Evolutionary conservation across 2,888 invertebrate species (phyloP).

Genomic region (Melinopterus prodromus): DNA sequence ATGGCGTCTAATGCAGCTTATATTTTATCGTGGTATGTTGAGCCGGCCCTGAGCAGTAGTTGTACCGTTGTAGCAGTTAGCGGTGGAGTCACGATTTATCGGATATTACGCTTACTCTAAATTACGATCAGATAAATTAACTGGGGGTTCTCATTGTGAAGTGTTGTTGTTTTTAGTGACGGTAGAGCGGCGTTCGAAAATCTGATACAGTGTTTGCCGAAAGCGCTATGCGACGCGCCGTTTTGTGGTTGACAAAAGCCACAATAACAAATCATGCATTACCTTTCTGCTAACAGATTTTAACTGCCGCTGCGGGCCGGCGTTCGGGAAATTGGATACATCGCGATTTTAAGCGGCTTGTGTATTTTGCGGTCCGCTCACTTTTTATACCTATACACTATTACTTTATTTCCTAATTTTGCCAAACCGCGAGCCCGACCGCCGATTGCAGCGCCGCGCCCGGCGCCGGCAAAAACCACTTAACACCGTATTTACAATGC

Average conservation of each 20-base stretch:
- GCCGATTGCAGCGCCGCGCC: neutral
- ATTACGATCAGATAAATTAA: constrained; percentile 42
- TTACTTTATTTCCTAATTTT: constrained; percentile 48
- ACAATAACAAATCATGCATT: constrained; percentile 61
- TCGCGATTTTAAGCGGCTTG: constrained; percentile 58
- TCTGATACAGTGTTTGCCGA: constrained; percentile 27
- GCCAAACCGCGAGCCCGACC: constrained; percentile 29
- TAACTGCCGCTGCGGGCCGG: constrained; percentile 55
- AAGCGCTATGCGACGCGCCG: constrained; percentile 33
- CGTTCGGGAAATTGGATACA: constrained; percentile 57
- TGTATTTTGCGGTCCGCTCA: constrained; percentile 52
- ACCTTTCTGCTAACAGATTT: constrained; percentile 61
- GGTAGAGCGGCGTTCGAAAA: constrained; percentile 13
- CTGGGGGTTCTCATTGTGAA: constrained; percentile 32
- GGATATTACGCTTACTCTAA: constrained; percentile 39
- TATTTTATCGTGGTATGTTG: neutral
- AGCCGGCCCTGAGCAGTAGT: neutral
- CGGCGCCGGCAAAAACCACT: neutral
- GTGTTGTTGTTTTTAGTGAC: constrained; percentile 26
- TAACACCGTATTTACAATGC: constrained; percentile 21
- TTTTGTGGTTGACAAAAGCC: constrained; percentile 58
- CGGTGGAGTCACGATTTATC: constrained; percentile 33
- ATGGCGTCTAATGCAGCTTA: no score
- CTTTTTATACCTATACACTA: constrained; percentile 48
- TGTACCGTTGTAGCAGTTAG: neutral